These are phyloP conservation scores for Chironomus striatipennis DNA, from an alignment of 1,140 invertebrate species.

Conservation along the genomic window DNA sequence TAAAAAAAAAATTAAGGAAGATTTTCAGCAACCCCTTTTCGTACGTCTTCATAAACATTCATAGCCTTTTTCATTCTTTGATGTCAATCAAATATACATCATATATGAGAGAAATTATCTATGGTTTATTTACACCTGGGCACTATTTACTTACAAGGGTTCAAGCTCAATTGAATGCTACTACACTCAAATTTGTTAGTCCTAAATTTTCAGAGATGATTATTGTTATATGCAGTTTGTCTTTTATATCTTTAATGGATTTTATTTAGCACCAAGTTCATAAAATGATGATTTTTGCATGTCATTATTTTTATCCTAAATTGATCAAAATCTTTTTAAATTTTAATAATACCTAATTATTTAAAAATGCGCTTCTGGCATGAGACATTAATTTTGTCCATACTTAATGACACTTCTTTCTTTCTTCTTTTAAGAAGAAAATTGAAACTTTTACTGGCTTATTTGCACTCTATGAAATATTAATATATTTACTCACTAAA, in stretches of 20 bases:
- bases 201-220: too few species aligned
- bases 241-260: too few species aligned
- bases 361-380: too few species aligned
- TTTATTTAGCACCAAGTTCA: too few species aligned
- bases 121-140: slow-evolving; percentile 21
- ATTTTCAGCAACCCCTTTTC: neutral
- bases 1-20: neutral
- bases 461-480: neutral
- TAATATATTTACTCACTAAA: slow-evolving; percentile 9
- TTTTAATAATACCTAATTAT: too few species aligned
- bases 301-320: too few species aligned
- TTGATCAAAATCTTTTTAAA: too few species aligned
- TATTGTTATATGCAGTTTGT: too few species aligned
- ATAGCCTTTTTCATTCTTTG: neutral
- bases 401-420: too few species aligned
- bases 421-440: too few species aligned
- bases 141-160: neutral
- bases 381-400: too few species aligned
- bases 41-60: neutral
- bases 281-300: too few species aligned
- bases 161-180: neutral
- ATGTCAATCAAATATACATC: slow-evolving; percentile 22
- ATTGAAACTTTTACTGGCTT: slow-evolving; percentile 11
- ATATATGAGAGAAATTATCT: slow-evolving; percentile 1
- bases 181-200: neutral